phyloP scores from a whole-genome alignment of 2,113 vertebrate species.

The Narcine bancroftii region DNA sequence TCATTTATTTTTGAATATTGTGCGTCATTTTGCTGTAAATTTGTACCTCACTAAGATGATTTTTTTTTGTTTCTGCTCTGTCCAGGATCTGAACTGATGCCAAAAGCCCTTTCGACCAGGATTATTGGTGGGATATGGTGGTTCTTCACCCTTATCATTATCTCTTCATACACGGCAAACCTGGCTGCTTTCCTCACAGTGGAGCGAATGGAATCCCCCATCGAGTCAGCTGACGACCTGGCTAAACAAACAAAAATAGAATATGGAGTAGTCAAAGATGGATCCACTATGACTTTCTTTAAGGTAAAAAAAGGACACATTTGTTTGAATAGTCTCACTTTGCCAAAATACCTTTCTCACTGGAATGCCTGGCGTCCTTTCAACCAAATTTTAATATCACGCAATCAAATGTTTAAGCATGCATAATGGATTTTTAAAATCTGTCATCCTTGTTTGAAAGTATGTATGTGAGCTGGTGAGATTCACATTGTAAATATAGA shows the following conservation, averaged over 20 bases:
- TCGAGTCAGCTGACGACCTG: slow-evolving; percentile 91
- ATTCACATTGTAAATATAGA: not conserved
- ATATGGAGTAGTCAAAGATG: slow-evolving; percentile 89
- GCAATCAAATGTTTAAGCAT: not conserved
- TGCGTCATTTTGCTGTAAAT: not conserved
- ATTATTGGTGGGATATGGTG: slow-evolving; percentile 99
- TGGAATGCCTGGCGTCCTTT: too few species aligned
- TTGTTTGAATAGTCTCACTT: not conserved
- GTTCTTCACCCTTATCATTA: slow-evolving; percentile 99
- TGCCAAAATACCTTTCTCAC: not conserved
- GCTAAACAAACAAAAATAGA: slow-evolving; percentile 98
- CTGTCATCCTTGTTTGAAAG: slow-evolving; percentile 25
- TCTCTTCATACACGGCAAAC: slow-evolving; percentile 97
- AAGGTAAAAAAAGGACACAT: slow-evolving; percentile 66
- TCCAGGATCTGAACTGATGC: slow-evolving; percentile 94
- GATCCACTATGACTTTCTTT: slow-evolving; percentile 96
- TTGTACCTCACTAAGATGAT: not conserved
- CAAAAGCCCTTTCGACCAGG: slow-evolving; percentile 92
- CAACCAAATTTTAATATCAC: not conserved
- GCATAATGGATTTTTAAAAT: slow-evolving; percentile 33
- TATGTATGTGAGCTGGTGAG: not conserved
- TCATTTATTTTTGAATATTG: not conserved
- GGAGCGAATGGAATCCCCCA: slow-evolving; percentile 92
- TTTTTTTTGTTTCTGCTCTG: not conserved
- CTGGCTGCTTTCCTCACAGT: slow-evolving; percentile 92